Base-by-base conservation (phyloP, 2,113 vertebrate species). In the Piliocolobus tephrosceles region DNA sequence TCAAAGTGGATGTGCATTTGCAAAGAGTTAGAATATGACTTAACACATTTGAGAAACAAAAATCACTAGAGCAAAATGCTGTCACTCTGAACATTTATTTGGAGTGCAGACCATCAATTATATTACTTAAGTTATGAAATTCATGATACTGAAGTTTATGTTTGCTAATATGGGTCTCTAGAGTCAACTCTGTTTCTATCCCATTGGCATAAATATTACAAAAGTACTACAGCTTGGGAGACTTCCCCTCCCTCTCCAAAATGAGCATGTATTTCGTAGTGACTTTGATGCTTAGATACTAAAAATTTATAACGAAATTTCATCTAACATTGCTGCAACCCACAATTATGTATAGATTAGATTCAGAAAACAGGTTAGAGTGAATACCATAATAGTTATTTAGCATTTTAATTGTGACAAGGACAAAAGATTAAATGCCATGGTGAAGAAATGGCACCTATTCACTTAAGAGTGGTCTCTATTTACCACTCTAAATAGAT, bases 291-390 rank as follows among this genome's bases (percentile, higher is more conserved):
- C 47, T 85, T 5, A 80, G 0, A 5, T 66, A 84, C 23, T 90
- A 13, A 64, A 90, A 66, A 72, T 50, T 35, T 64, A 25, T 68
- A 72, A 45, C 87, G 47, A 86, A 90, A 95, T 14, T 14, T 95
- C 61, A 95, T 96, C 64, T 61, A 35, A 79, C 27, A 50, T 88
- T 72, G 35, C 70, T 97, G 66, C 32, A 94, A 72, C 45, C 52
- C 85, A 83, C 55, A 94, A 57, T 58, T 75, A 20, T 47, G 47
- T 3, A 2, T 40, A 64, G 0, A 0, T 90, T 96, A 32, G 2
- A 96, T 97, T 91, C 87, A 95, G 76, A n/a, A 97, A 97, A 61
- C 14, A 81, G 95, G 43, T 40, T 83, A 57, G 16, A 97, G 6
- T 27, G 47, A 91, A 13, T 14, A 84, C 66, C n/a, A 25, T 58